phyloP scores from a whole-genome alignment of 2,113 vertebrate genomes.

The Delphinapterus leucas region DNA sequence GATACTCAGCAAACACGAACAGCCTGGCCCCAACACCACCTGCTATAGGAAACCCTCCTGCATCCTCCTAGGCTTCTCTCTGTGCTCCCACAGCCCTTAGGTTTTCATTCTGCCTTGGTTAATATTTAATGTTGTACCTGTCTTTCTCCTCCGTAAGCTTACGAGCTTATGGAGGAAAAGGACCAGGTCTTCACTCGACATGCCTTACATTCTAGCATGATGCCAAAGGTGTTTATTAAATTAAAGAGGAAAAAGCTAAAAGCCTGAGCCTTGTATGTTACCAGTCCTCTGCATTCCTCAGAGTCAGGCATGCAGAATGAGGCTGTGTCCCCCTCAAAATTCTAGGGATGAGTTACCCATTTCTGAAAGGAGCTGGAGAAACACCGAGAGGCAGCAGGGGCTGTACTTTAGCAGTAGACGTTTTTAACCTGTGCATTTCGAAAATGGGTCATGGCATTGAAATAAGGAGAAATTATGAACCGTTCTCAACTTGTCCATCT shows the following conservation, averaged over 20 bases:
- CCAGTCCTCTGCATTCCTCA: not conserved
- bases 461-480: not conserved
- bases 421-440: not conserved
- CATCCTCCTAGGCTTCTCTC: not conserved
- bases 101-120: not conserved
- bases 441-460: not conserved
- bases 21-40: not conserved
- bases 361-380: not conserved
- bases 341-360: not conserved
- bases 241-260: not conserved
- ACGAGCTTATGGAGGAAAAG: not conserved
- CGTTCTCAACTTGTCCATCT: not conserved
- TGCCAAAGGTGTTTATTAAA: not conserved
- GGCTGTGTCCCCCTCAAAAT: accelerated
- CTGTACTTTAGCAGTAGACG: not conserved
- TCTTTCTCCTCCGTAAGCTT: not conserved
- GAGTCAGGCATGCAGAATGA: not conserved
- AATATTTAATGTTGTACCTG: not conserved
- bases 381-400: not conserved
- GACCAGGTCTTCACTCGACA: not conserved
- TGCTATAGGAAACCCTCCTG: not conserved
- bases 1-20: not conserved
- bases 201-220: not conserved
- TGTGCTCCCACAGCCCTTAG: accelerated
- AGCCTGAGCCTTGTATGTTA: not conserved